phyloP scores from a whole-genome alignment of 2,797 vertebrate genomes.

The Gymnoscopelus microlampas region DNA sequence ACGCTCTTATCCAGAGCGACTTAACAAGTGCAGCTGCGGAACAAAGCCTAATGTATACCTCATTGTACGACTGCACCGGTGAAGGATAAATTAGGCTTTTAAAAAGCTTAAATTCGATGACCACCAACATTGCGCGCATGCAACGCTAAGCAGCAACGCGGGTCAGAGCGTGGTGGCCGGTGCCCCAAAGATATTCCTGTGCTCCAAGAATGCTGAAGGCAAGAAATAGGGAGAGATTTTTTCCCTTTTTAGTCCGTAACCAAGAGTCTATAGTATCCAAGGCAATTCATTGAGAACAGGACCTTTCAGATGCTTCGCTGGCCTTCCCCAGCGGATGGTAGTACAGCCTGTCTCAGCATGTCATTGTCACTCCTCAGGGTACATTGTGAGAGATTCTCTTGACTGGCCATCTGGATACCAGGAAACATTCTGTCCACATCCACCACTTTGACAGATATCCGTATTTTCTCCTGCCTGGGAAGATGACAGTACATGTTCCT shows the following conservation, averaged over 20 bases:
- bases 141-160: no score
- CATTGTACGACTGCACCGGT: no score
- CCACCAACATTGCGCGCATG: no score
- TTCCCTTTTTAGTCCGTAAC: slow-evolving; percentile 11
- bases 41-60: no score
- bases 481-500: slow-evolving; percentile 34
- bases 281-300: slow-evolving; percentile 61
- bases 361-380: slow-evolving; percentile 56
- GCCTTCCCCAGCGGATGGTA: slow-evolving; percentile 42
- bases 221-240: background rate
- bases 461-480: slow-evolving; percentile 40
- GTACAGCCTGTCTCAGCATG: slow-evolving; percentile 56
- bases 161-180: no score
- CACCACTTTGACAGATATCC: slow-evolving; percentile 55
- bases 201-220: no score
- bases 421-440: slow-evolving; percentile 57
- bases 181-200: no score
- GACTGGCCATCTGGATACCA: slow-evolving; percentile 65
- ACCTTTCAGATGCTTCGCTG: slow-evolving; percentile 59
- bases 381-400: slow-evolving; percentile 61
- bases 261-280: slow-evolving; percentile 25
- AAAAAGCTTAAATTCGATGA: no score
- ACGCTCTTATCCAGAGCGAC: no score
- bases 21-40: no score
- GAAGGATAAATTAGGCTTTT: no score